phyloP scores from a whole-genome alignment of 1,140 invertebrate genomes.

The Neotoxoptera formosana region DNA sequence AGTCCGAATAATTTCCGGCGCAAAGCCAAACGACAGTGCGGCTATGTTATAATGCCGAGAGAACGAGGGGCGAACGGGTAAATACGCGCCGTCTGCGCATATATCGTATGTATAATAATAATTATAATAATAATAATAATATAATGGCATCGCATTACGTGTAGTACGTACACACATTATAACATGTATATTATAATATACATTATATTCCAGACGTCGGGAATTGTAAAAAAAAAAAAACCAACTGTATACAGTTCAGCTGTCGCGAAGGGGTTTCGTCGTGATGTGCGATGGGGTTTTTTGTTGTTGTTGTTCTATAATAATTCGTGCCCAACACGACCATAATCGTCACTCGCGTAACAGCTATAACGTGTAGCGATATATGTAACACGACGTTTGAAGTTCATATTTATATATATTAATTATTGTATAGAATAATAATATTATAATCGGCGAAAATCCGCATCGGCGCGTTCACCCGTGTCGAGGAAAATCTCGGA shows the following conservation, averaged over 20 bases:
- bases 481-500: too few species aligned
- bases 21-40: not conserved
- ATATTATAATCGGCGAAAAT: not conserved
- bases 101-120: not conserved
- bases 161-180: not conserved
- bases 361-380: not conserved
- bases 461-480: too few species aligned
- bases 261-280: conserved; percentile 23
- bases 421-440: not conserved
- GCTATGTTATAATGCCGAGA: not conserved
- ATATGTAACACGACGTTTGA: not conserved
- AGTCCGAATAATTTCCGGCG: not conserved
- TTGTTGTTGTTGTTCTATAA: not conserved
- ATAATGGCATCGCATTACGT: not conserved
- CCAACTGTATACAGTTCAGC: not conserved
- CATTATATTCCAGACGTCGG: not conserved
- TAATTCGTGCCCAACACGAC: not conserved
- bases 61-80: not conserved
- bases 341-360: too few species aligned
- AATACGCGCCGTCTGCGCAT: not conserved
- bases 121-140: not conserved
- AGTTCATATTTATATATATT: not conserved
- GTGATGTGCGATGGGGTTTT: not conserved
- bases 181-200: not conserved
- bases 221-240: not conserved